Base-by-base conservation (phyloP, 1,140 invertebrate genomes). In the Bombus pyrosoma region DNA sequence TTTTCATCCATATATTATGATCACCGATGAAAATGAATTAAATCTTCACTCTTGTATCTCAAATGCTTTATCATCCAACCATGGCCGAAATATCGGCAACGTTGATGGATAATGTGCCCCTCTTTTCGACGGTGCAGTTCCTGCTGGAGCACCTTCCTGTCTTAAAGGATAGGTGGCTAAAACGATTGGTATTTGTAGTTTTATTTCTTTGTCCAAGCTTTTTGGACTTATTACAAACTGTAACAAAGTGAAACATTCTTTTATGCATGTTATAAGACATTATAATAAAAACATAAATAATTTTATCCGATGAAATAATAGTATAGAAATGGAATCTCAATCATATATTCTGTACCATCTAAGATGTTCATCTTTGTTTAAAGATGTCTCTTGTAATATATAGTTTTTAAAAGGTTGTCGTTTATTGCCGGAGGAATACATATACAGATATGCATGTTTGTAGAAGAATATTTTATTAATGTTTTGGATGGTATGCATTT, bases 191-290 rank as follows among this genome's bases (percentile, higher is more conserved):
- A 99, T 96, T 93, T 99, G 98, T 5, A 99, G 95, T 94, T 98
- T 99, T 47, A 99, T 97, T 91, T 98, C 97, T 94, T 98, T 99
- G 92, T 99, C 98, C 92, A 98, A 95, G 87, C 98, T 98, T 95
- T 98, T 98, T 85, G 98, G 98, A 92, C 97, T 97, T 90, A 99
- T 97, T 84, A 98, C 97, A 93, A 99, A 99, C 98, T 98, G 95
- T 80, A 84, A 72, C 66, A 72, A 85, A 82, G 73, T n/a, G n/a
- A 25, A n/a, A 62, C 47, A n/a, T 37, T 75, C 32, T 15, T 37
- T 5, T 28, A 3, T 53, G 37, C 3, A 28, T 25, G 13, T 73
- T 47, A 18, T 18, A 75, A 75, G 8, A 68, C 6, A 68, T 64
- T 25, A 66, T 34, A 18, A 34, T 66, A 66, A 34, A 32, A 66